Conservation (phyloP, 2,113 vertebrate genomes). For the Periophthalmus modestus region DNA sequence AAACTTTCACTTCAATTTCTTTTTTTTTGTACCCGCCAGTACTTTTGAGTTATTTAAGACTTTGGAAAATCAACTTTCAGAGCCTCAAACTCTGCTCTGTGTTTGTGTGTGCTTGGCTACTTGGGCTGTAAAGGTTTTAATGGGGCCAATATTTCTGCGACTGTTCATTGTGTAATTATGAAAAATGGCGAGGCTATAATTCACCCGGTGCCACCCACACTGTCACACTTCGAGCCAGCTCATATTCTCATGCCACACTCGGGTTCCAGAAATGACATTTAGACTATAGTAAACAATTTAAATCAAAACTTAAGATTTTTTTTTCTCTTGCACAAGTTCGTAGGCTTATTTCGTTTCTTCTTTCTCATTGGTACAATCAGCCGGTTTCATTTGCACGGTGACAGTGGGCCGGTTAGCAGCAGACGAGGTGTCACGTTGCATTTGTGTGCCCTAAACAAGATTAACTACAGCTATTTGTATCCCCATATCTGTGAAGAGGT, state of each 20-base stretch:
- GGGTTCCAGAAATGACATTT: conserved; percentile 29
- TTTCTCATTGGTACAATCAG: conserved; percentile 59
- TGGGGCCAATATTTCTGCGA: conserved; percentile 70
- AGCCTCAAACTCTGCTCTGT: not conserved
- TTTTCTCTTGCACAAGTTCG: conserved; percentile 15
- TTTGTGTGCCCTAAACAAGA: conserved; percentile 78
- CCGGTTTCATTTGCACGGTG: conserved; percentile 60
- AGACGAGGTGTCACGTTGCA: conserved; percentile 71
- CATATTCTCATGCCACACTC: conserved; percentile 32
- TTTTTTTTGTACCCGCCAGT: not conserved
- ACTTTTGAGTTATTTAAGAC: not conserved
- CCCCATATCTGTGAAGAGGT: conserved; percentile 69
- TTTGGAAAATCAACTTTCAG: not conserved
- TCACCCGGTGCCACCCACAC: conserved; percentile 50
- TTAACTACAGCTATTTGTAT: conserved; percentile 78
- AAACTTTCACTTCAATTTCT: not conserved
- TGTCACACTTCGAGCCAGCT: conserved; percentile 38
- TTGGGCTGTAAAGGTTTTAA: conserved; percentile 52
- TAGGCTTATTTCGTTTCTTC: conserved; percentile 35
- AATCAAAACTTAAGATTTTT: conserved; percentile 42
- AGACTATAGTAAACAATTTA: conserved; percentile 45
- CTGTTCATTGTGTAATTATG: conserved; percentile 75
- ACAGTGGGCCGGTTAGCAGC: conserved; percentile 62
- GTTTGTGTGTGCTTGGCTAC: conserved; percentile 9
- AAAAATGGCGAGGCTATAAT: conserved; percentile 63